A percentile compares a stretch with the other conserved stretches of the same genome.
phyloP scores from a whole-genome alignment of 37 sponge, comb jelly and placozoan species.

The Ephydatia muelleri region DNA sequence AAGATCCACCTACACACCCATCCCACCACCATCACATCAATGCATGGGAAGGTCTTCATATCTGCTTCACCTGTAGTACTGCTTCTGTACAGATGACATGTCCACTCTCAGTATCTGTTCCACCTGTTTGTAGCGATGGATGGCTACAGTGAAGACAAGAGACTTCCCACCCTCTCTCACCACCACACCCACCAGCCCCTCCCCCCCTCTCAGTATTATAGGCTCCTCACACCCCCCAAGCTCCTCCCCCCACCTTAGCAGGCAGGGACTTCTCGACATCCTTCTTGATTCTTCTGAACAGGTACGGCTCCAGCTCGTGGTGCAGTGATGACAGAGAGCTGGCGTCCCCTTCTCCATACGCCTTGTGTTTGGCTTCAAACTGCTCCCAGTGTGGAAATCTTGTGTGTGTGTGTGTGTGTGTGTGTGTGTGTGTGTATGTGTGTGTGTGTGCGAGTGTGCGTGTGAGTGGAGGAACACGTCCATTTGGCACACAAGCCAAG shows the following conservation, averaged over 20 bases:
- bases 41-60: no score
- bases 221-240: no score
- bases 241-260: conserved; percentile 47
- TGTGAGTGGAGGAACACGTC: no score
- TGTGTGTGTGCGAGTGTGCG: no score
- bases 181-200: no score
- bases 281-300: conserved; percentile 94
- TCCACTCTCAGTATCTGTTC: conserved; percentile 96
- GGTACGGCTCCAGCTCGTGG: conserved; percentile 91
- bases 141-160: no score
- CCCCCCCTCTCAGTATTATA: no score
- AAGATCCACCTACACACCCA: no score
- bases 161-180: no score
- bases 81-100: conserved; percentile 91
- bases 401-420: not conserved
- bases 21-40: no score
- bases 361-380: conserved; percentile 82
- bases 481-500: not conserved
- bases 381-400: conserved; percentile 88
- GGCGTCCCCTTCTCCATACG: conserved; percentile 82
- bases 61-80: conserved; percentile 91
- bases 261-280: conserved; percentile 98
- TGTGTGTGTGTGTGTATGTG: not conserved
- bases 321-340: conserved; percentile 79
- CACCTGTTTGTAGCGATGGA: no score